phyloP scores from a whole-genome alignment of 1,140 invertebrate species.

The Nasonia giraulti region DNA sequence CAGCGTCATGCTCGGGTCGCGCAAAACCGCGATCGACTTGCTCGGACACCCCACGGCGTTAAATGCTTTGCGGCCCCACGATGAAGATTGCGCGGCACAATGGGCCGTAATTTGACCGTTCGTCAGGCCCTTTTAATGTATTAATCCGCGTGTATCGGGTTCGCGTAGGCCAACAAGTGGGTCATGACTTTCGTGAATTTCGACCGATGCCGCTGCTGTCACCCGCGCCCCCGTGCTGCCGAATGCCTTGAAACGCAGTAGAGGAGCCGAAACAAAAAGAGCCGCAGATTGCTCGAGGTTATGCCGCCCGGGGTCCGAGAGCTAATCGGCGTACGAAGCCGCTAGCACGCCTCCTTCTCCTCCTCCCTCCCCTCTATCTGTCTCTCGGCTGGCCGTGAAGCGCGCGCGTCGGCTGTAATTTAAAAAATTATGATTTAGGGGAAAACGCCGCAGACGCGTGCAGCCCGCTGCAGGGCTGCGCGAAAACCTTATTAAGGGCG shows the following conservation, averaged over 20 bases:
- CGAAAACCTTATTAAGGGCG: constrained; percentile 52
- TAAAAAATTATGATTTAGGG: constrained; percentile 54
- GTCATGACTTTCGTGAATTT: not conserved
- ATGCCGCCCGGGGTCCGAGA: constrained; percentile 41
- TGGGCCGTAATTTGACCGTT: not conserved
- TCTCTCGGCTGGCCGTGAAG: constrained; percentile 13
- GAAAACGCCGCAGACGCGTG: constrained; percentile 33
- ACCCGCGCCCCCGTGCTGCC: constrained; percentile 30
- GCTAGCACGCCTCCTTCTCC: constrained; percentile 59
- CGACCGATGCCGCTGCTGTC: not conserved
- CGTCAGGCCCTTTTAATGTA: not conserved
- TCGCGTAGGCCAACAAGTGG: too few species aligned
- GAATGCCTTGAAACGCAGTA: not conserved
- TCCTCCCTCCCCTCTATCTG: constrained; percentile 2
- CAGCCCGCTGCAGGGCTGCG: constrained; percentile 1
- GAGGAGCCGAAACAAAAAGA: not conserved
- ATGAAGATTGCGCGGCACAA: not conserved
- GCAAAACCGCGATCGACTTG: constrained; percentile 37
- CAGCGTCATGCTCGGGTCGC: constrained; percentile 18
- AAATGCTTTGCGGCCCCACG: not conserved
- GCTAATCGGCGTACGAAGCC: constrained; percentile 63
- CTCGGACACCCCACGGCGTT: constrained; percentile 4
- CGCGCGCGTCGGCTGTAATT: constrained; percentile 49
- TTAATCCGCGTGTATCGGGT: not conserved
- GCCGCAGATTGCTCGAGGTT: constrained; percentile 13